A percentile compares a stretch with the other conserved stretches of the same genome.
Conservation (phyloP, 2,113 vertebrate species). For the Equus quagga region DNA sequence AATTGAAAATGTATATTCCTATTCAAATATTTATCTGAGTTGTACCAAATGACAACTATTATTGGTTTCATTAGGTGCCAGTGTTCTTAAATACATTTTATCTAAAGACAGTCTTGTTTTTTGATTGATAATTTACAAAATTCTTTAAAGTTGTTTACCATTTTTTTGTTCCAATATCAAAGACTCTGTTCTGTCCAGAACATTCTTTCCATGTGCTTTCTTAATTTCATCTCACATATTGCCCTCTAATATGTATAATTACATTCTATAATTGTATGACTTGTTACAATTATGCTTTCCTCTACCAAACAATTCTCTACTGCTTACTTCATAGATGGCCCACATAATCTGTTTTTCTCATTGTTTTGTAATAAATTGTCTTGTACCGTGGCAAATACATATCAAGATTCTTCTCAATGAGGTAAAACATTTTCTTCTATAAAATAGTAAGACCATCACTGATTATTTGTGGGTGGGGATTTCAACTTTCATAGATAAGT, state of each 20-base stretch:
- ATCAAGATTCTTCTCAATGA: not conserved
- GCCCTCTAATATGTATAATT: not conserved
- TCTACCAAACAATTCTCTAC: not conserved
- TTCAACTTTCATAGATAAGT: not conserved
- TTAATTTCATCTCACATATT: not conserved
- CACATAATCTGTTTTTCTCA: not conserved
- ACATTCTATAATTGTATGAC: not conserved
- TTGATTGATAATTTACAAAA: not conserved
- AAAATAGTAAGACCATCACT: not conserved
- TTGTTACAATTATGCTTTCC: not conserved
- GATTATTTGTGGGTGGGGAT: not conserved
- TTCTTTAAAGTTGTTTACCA: not conserved
- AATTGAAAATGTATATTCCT: not conserved
- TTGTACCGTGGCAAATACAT: not conserved
- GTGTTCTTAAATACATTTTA: not conserved
- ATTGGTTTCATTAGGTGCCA: not conserved
- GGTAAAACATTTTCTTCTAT: not conserved
- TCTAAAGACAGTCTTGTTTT: not conserved
- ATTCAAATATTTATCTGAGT: not conserved
- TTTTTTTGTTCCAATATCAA: not conserved
- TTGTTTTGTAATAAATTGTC: not conserved
- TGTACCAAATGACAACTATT: not conserved
- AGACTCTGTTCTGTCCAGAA: not conserved
- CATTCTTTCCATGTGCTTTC: not conserved
- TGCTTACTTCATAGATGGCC: not conserved